These are phyloP conservation scores for Tapirus indicus DNA, from an alignment of 2,797 vertebrate genomes.

Conservation along the genomic window DNA sequence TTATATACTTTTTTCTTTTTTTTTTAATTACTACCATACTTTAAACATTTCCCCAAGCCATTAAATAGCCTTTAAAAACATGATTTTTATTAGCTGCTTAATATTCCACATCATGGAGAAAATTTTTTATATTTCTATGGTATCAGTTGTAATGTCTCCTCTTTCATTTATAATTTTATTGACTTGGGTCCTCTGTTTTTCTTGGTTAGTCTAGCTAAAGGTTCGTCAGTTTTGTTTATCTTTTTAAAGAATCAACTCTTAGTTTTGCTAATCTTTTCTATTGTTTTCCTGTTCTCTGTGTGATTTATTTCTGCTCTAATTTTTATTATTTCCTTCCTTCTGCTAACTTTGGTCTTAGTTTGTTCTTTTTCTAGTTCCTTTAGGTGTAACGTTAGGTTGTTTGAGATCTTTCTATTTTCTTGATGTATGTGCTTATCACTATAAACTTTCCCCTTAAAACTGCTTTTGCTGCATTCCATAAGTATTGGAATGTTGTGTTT, in stretches of 20 bases:
- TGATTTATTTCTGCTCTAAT: background rate
- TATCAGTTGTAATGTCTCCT: background rate
- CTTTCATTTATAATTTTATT: background rate
- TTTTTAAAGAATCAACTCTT: constrained; percentile 9
- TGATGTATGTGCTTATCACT: background rate
- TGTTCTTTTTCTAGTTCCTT: background rate
- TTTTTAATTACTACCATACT: background rate
- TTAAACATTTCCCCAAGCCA: background rate
- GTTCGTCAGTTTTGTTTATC: background rate
- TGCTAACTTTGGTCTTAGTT: background rate
- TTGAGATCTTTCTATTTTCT: background rate
- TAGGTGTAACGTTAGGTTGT: background rate
- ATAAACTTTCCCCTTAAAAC: background rate
- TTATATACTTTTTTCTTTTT: background rate
- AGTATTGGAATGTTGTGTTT: background rate
- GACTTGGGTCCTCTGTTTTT: background rate
- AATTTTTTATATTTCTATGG: background rate
- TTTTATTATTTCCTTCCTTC: background rate
- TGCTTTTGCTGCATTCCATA: background rate
- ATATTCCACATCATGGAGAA: background rate
- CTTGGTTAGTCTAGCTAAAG: background rate
- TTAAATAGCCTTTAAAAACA: background rate
- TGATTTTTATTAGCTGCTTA: constrained; percentile 53
- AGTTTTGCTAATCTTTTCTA: background rate
- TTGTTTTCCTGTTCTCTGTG: background rate